Base-by-base conservation (phyloP, 2,113 vertebrate species). In the Alethe diademata region DNA sequence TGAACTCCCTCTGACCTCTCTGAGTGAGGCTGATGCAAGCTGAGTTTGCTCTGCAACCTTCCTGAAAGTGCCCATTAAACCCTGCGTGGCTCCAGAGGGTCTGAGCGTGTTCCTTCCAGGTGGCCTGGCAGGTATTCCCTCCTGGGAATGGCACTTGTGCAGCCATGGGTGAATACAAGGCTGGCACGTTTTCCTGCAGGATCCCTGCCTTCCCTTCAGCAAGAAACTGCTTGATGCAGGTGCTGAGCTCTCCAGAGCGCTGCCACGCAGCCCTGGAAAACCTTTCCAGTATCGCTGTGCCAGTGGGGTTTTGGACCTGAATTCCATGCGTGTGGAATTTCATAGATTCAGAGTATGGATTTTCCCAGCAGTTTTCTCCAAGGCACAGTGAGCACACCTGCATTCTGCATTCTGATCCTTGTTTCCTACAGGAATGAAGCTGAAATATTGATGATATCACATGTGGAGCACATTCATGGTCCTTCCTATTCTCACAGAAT, bases 41-140 rank as follows among this genome's bases (percentile, higher is more conserved):
- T 51, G 86, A 91, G 80, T 90, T 4, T 8, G 43, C 71, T 90
- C 31, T 50, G n/a, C 66, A 85, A 1, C 75, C 71, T 83, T 50
- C 43, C 28, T 57, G 51, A 8, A 69, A 88, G 76, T 19, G 83
- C 72, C 72, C 76, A 42, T 91, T 74, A 70, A 94, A 18, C 40
- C 35, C 71, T 19, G 5, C 1, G 1, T 1, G n/a, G 82, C 88
- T 76, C 61, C 67, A 18, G 4, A 25, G 43, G 62, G 16, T 38
- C 69, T 1, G 1, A 8, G 33, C 5, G 0, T 18, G 73, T 66
- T 92, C 87, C 85, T 96, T 95, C 94, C 92, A 91, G 91, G 94
- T 86, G 88, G 80, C 86, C 90, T 93, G 95, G 94, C 95, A 94
- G 88, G 83, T 40, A 76, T 66, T 69, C 51, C 54, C 75, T 93